Percentiles rank a stretch among this genome's conserved stretches.
Conservation (phyloP, 1,140 invertebrate species). For the Muscidifurax raptorellus region DNA sequence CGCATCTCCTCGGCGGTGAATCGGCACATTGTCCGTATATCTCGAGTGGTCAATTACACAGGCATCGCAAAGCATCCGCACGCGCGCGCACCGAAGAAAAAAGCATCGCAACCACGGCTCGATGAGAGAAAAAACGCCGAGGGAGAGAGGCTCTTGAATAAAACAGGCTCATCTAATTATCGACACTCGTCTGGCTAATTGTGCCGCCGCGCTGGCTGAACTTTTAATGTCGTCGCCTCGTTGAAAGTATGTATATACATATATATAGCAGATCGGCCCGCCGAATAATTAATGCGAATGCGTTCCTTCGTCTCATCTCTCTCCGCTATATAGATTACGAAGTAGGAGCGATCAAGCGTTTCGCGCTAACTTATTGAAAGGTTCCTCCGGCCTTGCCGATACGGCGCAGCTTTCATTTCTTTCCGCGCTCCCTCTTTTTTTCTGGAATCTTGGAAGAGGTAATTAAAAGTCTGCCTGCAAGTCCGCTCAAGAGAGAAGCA, state of each 20-base stretch:
- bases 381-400: neutral
- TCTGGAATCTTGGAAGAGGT: neutral
- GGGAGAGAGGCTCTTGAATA: neutral
- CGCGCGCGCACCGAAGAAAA: neutral
- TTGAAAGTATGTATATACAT: neutral
- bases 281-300: neutral
- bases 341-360: neutral
- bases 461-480: neutral
- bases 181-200: conserved; percentile 9
- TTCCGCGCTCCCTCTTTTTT: no score
- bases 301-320: neutral
- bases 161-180: conserved; percentile 16
- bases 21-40: neutral
- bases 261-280: neutral
- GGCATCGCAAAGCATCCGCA: neutral
- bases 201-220: neutral
- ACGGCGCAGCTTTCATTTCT: neutral
- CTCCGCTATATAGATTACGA: neutral
- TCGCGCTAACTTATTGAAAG: conserved; percentile 15
- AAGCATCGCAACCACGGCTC: neutral
- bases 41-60: neutral
- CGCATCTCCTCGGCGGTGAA: neutral
- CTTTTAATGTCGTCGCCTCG: neutral
- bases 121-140: neutral
- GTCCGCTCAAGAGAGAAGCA: neutral